Evolutionary conservation across 2,113 vertebrate species (phyloP), one percentile per base, ranked within the genome.

Genomic region (Raphicerus campestris): DNA sequence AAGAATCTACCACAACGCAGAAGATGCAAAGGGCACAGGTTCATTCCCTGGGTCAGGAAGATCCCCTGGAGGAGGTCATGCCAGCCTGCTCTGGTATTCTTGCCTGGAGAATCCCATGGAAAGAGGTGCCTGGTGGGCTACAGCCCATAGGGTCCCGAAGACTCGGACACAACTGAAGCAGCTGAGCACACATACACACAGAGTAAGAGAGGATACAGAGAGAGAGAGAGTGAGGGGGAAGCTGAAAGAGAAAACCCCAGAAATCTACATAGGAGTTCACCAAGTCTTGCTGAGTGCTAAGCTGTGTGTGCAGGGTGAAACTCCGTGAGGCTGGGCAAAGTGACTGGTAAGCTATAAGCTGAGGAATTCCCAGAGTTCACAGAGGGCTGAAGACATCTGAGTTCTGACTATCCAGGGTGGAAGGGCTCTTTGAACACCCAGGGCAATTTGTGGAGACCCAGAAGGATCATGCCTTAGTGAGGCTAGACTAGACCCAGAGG

Each of bases 1-100:
- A 75, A 75, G 35, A 26, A 75, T 42, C 70, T 75, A 26, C 70
- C 0, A 0, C 6, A 75, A 42, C 0, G 6, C 35, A 75, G 70
- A 75, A 75, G 35, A 42, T 75, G 22, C 39, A 75, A 42, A 24
- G 35, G 35, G 70, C 70, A 75, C 35, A 42, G 39, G 39, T 42
- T 75, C 39, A 42, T 14, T 75, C 35, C 20, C 70, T 75, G 70
- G 70, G 11, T 75, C 22, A 13, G 70, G 20, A 75, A 75, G 20
- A 26, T 75, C 22, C 39, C 70, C 70, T 75, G 39, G 39, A 75
- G 22, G 39, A 42, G 70, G 39, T 39, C 39, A 42, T 15, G 70
- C 20, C 70, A 75, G 11, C 22, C 70, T 3, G 22, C 39, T 75
- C 70, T 0, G 0, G 22, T 42, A 42, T 75, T 75, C 70, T 75